Base-by-base conservation (phyloP, 2,113 vertebrate genomes). In the Crotalus horridus region DNA sequence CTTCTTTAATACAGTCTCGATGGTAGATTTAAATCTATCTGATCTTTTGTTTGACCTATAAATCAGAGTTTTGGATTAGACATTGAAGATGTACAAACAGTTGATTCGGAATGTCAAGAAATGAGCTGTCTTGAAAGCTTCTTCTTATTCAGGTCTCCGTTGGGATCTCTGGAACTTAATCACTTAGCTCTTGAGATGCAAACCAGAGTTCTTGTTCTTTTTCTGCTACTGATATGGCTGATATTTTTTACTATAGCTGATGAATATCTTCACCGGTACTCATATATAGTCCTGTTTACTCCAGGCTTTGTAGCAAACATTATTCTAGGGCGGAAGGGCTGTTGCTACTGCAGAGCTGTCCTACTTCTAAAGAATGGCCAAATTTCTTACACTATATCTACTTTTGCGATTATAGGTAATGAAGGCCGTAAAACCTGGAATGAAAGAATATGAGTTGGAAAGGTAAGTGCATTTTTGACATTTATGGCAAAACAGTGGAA, bases 361-460 rank as follows among this genome's bases (percentile, higher is more conserved):
- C 23, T 43, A 58, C 6, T 33, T 29, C 6, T 59, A 46, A 58
- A 29, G 46, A 13, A 89, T 24, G 51, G 17, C 56, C 11, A 3
- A 3, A 64, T 89, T 85, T 86, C 54, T 86, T 43, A 90, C 2
- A 9, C 4, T 64, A 10, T 48, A 5, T 96, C 94, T 94, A 93
- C 95, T 94, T 97, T 97, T 96, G 29, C 97, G 95, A 85, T 96
- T 96, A 85, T 93, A 98, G 98, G 98, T 98, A 88, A 98, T 98
- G 98, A 98, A 98, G 95, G 97, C 98, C 1, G 93, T 98, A 61
- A 98, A 94, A 97, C 94, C 96, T 6, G 98, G 98, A 51, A 97
- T 98, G 97, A 98, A 98, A 55, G 98, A 98, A 94, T 98, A 98
- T 4, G 98, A 98, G 96, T 86, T 98, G 96, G 95, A 97, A 90